Evolutionary conservation across 2,797 vertebrate genomes (phyloP).

Genomic region (Channa striata): DNA sequence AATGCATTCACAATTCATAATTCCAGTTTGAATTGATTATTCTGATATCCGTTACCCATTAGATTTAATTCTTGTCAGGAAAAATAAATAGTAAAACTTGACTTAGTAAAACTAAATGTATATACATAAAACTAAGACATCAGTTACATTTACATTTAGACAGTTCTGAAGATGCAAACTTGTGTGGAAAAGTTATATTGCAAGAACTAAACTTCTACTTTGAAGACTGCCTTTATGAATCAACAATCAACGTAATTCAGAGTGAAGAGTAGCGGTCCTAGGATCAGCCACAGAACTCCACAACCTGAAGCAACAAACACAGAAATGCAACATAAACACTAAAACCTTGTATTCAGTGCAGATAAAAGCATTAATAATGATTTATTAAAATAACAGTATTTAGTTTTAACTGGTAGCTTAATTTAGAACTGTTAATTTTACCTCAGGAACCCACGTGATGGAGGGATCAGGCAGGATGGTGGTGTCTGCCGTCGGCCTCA

Average conservation of each 20-base stretch:
- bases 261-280: too few species aligned
- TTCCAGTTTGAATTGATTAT: neutral
- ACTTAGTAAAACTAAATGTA: too few species aligned
- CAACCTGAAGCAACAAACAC: neutral
- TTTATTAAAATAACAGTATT: neutral
- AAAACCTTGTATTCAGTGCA: neutral
- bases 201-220: too few species aligned
- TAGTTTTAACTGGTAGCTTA: neutral
- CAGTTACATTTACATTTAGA: too few species aligned
- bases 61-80: too few species aligned
- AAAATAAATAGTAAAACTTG: too few species aligned
- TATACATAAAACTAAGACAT: too few species aligned
- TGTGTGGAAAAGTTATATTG: too few species aligned
- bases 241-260: too few species aligned
- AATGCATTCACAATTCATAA: neutral
- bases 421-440: neutral
- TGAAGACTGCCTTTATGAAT: too few species aligned
- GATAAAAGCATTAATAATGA: neutral
- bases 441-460: slow-evolving; percentile 96
- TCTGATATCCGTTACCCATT: neutral
- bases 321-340: neutral
- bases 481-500: slow-evolving; percentile 95
- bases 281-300: too few species aligned
- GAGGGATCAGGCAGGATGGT: slow-evolving; percentile 97
- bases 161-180: too few species aligned